Evolutionary conservation across 2,113 vertebrate species (phyloP).

Genomic region (Delphinapterus leucas): DNA sequence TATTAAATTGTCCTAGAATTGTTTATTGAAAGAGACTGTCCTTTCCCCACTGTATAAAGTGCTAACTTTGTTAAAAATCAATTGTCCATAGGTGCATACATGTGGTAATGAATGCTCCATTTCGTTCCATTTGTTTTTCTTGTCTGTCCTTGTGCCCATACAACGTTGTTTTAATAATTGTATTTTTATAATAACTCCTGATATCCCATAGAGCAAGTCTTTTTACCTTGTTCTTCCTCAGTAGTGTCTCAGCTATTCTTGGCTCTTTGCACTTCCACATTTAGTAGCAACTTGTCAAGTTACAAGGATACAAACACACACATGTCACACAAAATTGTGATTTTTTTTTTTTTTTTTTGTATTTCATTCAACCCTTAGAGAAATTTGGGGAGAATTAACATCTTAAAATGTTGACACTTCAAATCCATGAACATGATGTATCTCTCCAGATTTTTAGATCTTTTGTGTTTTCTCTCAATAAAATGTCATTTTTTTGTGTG

Average conservation of each 20-base stretch:
- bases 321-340: background rate
- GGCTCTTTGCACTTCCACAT: background rate
- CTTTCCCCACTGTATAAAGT: background rate
- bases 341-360: background rate
- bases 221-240: background rate
- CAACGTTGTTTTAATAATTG: background rate
- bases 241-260: background rate
- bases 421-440: background rate
- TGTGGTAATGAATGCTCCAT: background rate
- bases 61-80: background rate
- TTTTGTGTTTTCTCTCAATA: background rate
- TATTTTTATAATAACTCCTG: background rate
- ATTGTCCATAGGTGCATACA: background rate
- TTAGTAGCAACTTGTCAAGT: background rate
- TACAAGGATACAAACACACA: background rate
- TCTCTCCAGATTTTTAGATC: background rate
- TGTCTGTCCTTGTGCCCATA: background rate
- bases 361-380: background rate
- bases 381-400: background rate
- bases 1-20: slow-evolving; percentile 31
- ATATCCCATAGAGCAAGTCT: background rate
- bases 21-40: background rate
- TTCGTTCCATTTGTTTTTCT: background rate
- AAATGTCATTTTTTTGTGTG: background rate
- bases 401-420: background rate